Percentiles rank a stretch among this genome's conserved stretches.
phyloP scores from a whole-genome alignment of 2,797 vertebrate species.

The Arremon aurantiirostris region DNA sequence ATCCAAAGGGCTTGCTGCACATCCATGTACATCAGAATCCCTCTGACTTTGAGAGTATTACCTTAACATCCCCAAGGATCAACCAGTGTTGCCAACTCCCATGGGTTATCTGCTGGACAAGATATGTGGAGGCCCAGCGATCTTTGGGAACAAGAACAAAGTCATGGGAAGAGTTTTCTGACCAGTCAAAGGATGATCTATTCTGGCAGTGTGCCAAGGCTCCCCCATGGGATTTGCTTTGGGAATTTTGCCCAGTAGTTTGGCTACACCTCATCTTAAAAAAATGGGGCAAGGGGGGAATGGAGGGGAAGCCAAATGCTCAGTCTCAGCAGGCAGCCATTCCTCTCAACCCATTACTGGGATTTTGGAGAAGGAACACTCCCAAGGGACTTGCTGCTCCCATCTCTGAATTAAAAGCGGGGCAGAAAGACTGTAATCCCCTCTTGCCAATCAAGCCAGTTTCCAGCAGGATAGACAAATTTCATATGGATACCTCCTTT shows the following conservation, averaged over 20 bases:
- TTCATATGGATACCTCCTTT: not conserved
- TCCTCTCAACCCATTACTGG: not conserved
- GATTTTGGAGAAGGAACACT: not conserved
- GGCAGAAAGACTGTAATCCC: not conserved
- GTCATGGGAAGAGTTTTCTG: not conserved
- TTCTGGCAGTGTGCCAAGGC: not conserved
- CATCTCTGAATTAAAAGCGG: not conserved
- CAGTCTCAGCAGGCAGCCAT: not conserved
- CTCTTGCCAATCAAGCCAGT: not conserved
- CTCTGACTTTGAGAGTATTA: not conserved
- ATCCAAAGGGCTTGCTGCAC: not conserved
- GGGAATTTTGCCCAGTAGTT: not conserved
- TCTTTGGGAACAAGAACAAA: not conserved
- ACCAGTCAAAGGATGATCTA: not conserved
- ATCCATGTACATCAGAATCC: not conserved
- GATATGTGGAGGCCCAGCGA: rapidly evolving
- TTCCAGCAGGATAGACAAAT: not conserved
- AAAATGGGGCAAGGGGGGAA: not conserved
- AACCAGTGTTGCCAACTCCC: not conserved
- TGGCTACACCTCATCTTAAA: not conserved
- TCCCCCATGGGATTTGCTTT: not conserved
- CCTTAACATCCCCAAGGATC: not conserved
- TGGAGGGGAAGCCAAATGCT: not conserved
- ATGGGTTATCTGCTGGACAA: not conserved
- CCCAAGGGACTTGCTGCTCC: not conserved